A percentile compares a stretch with the other conserved stretches of the same genome.
These are phyloP conservation scores for Tinea trinotella DNA, from an alignment of 2,888 invertebrate species.

Conservation along the genomic window DNA sequence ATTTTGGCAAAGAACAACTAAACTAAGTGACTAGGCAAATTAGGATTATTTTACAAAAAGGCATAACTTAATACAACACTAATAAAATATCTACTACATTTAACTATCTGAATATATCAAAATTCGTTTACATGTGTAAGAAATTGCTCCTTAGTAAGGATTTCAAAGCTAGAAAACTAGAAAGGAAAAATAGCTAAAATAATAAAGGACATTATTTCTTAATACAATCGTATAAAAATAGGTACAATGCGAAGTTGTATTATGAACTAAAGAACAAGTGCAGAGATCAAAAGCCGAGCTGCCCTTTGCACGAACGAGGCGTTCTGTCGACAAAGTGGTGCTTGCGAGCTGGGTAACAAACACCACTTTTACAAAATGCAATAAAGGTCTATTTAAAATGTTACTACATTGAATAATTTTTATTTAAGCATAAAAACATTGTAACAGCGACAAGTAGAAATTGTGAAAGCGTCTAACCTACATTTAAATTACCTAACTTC, in stretches of 20 bases:
- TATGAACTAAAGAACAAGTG: not conserved
- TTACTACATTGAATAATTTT: too few relatives aligned
- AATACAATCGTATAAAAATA: slow-evolving; percentile 7
- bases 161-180: not conserved
- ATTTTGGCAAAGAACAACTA: slow-evolving; percentile 8
- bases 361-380: not conserved
- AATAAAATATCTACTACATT: too few relatives aligned
- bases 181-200: not conserved
- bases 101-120: too few relatives aligned
- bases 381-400: too few relatives aligned
- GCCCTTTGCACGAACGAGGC: not conserved
- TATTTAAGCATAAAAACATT: not conserved
- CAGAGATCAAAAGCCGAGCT: not conserved
- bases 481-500: not conserved
- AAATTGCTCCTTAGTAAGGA: not conserved
- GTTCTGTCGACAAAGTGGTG: not conserved
- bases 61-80: not conserved
- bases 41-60: slow-evolving; percentile 1
- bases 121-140: not conserved
- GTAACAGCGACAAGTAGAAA: not conserved
- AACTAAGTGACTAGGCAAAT: slow-evolving; percentile 4
- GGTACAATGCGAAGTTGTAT: not conserved
- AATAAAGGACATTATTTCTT: not conserved
- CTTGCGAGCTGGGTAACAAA: slow-evolving; percentile 10
- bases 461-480: slow-evolving; percentile 3